A percentile compares a stretch with the other conserved stretches of the same genome.
Evolutionary conservation across 2,888 invertebrate species (phyloP).

Genomic region (Agonopterix subpropinquella): DNA sequence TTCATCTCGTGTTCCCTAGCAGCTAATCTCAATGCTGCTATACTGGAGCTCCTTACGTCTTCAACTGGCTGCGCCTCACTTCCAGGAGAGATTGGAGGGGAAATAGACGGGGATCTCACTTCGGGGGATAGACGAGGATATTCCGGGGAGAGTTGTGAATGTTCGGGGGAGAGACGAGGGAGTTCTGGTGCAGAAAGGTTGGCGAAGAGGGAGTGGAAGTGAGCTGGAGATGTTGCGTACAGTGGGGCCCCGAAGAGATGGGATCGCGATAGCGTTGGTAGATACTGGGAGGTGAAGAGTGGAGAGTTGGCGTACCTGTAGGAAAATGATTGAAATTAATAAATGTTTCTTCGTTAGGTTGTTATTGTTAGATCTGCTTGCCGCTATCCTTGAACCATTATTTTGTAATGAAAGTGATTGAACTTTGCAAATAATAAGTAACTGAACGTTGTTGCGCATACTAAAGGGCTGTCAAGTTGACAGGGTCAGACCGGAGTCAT

Average conservation of each 20-base stretch:
- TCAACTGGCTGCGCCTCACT: constrained; percentile 66
- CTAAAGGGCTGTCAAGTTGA: too few relatives aligned
- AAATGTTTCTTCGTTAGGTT: too few relatives aligned
- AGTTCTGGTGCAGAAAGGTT: constrained; percentile 79
- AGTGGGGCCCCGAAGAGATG: constrained; percentile 59
- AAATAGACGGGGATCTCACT: constrained; percentile 59
- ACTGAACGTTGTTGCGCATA: too few relatives aligned
- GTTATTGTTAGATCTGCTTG: too few relatives aligned
- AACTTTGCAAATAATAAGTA: too few relatives aligned
- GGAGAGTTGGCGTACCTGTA: constrained; percentile 62
- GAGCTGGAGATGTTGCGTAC: constrained; percentile 69
- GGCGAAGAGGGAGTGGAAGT: constrained; percentile 91
- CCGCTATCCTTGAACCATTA: too few relatives aligned
- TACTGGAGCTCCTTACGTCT: constrained; percentile 90
- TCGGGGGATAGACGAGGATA: constrained; percentile 29
- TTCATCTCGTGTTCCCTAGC: constrained; percentile 93
- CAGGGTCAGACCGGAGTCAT: too few relatives aligned
- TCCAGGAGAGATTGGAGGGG: constrained; percentile 73
- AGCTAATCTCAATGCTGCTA: constrained; percentile 89
- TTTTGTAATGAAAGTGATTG: too few relatives aligned
- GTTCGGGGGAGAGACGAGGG: constrained; percentile 55
- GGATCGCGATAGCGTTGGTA: constrained; percentile 54
- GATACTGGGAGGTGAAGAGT: constrained; percentile 58
- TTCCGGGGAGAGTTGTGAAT: constrained; percentile 33
- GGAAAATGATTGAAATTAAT: constrained; percentile 3